phyloP scores from a whole-genome alignment of 1,140 invertebrate genomes.

The Papilio dardanus region DNA sequence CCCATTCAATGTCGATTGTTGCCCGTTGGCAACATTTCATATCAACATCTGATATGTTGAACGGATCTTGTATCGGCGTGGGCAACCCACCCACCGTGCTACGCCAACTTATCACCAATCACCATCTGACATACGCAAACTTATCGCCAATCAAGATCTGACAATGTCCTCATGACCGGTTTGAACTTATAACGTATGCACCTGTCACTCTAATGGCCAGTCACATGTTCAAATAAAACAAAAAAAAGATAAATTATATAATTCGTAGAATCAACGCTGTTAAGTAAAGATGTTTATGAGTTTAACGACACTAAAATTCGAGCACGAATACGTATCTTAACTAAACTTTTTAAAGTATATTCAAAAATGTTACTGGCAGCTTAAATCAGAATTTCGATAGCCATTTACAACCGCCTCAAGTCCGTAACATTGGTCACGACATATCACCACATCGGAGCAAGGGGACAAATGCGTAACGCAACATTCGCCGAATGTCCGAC shows the following conservation, averaged over 20 bases:
- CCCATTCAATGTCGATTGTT: constrained; percentile 29
- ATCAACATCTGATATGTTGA: constrained; percentile 13
- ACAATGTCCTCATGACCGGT: constrained; percentile 14
- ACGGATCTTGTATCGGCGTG: constrained; percentile 28
- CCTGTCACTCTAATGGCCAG: constrained; percentile 3
- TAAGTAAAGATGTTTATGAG: no score
- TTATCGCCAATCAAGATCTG: constrained; percentile 14
- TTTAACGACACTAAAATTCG: no score
- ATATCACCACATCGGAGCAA: constrained; percentile 13
- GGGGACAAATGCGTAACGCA: constrained; percentile 38
- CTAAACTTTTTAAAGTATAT: no score
- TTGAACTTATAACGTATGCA: background rate
- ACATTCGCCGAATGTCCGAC: constrained; percentile 38
- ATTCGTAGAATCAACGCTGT: no score
- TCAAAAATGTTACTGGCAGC: background rate
- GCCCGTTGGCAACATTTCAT: constrained; percentile 29
- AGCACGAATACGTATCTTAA: no score
- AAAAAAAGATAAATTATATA: background rate
- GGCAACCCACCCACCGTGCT: constrained; percentile 30
- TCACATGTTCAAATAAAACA: background rate
- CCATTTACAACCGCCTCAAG: constrained; percentile 15
- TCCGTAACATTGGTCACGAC: background rate
- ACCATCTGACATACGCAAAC: constrained; percentile 4
- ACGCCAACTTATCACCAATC: constrained; percentile 25
- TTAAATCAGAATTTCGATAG: background rate